A percentile compares a stretch with the other conserved stretches of the same genome.
phyloP scores from a whole-genome alignment of 2,888 invertebrate species.

The Antitype chi region DNA sequence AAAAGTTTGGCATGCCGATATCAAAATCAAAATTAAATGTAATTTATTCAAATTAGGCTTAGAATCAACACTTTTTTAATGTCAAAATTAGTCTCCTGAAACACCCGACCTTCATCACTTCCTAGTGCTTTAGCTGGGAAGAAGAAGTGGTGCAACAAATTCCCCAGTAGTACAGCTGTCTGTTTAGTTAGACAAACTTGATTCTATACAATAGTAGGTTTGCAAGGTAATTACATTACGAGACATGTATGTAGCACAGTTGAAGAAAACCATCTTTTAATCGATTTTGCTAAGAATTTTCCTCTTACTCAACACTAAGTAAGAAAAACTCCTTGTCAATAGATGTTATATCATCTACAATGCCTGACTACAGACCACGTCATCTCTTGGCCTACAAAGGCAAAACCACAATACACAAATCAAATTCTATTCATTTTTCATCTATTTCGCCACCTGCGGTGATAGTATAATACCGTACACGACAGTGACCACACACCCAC shows the following conservation, averaged over 20 bases:
- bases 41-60: too few relatives aligned
- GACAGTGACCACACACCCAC: constrained; percentile 27
- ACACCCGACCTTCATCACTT: too few relatives aligned
- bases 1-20: background rate
- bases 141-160: too few relatives aligned
- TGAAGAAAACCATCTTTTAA: background rate
- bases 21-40: too few relatives aligned
- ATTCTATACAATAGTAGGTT: too few relatives aligned
- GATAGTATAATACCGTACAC: constrained; percentile 1
- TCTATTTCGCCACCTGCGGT: background rate
- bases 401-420: background rate
- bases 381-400: background rate
- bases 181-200: too few relatives aligned
- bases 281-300: background rate
- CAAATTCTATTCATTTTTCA: background rate
- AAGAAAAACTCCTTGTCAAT: background rate
- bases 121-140: too few relatives aligned
- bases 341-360: background rate
- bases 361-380: background rate
- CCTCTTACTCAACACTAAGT: background rate
- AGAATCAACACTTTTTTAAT: too few relatives aligned
- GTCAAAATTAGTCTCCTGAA: too few relatives aligned
- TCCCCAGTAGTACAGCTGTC: too few relatives aligned
- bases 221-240: too few relatives aligned
- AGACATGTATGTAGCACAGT: background rate